phyloP scores from a whole-genome alignment of 2,797 vertebrate species.

The Tapirus indicus region DNA sequence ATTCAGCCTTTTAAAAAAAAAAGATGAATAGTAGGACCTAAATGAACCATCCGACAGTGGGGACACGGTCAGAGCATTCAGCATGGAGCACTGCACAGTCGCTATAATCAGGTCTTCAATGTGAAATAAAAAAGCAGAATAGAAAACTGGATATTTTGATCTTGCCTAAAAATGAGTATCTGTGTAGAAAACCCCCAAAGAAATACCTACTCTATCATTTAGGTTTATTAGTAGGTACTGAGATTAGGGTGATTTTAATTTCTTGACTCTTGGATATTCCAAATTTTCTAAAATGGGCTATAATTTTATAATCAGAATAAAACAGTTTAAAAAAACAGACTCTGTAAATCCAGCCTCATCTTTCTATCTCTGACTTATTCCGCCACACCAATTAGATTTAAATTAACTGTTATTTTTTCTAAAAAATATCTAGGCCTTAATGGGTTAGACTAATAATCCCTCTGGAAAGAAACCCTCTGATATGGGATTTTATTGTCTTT shows the following conservation, averaged over 20 bases:
- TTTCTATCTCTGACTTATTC: neutral
- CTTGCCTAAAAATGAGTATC: neutral
- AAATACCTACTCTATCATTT: constrained; percentile 3
- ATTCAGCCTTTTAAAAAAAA: neutral
- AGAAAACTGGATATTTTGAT: neutral
- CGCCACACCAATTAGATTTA: neutral
- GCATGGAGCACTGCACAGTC: neutral
- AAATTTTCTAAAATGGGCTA: neutral
- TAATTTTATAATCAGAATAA: neutral
- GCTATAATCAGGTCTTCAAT: neutral
- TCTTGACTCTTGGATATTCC: neutral
- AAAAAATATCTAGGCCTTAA: neutral
- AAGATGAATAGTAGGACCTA: neutral
- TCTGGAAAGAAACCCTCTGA: neutral
- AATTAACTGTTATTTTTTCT: neutral
- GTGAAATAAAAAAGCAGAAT: neutral
- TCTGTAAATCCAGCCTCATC: neutral
- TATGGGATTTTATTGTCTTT: neutral
- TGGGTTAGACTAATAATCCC: neutral
- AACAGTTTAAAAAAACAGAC: neutral
- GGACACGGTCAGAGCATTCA: neutral
- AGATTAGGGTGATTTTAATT: neutral
- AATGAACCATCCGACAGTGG: neutral
- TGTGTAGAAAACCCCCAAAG: neutral
- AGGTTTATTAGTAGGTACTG: neutral